phyloP scores from a whole-genome alignment of 2,888 invertebrate genomes.

The Brachypalpus laphriformis region DNA sequence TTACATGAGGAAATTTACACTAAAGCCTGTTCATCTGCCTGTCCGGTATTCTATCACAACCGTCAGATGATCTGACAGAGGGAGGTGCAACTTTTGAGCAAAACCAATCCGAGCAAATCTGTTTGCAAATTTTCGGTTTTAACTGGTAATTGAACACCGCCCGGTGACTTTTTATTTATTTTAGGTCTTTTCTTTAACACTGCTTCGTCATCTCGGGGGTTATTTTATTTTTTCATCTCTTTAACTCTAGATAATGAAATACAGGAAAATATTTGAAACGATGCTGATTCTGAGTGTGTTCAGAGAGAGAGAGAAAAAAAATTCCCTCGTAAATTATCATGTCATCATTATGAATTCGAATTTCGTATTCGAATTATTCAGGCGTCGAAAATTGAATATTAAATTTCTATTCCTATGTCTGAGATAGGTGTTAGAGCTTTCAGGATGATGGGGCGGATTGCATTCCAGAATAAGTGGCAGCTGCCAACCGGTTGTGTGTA shows the following conservation, averaged over 20 bases:
- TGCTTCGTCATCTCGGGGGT: neutral
- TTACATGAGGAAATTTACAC: constrained; percentile 59
- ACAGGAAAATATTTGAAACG: neutral
- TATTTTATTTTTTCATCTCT: neutral
- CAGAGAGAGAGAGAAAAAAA: neutral
- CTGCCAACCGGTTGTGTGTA: constrained; percentile 17
- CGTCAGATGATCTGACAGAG: constrained; percentile 37
- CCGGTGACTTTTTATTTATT: constrained; percentile 43
- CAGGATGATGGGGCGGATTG: constrained; percentile 4
- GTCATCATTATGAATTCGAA: neutral
- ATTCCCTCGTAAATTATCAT: neutral
- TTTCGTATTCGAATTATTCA: constrained; percentile 29
- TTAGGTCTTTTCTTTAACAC: constrained; percentile 5
- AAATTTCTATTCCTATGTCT: constrained; percentile 18
- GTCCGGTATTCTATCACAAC: constrained; percentile 26
- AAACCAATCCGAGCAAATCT: constrained; percentile 19
- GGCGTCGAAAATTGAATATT: constrained; percentile 17
- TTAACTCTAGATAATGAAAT: constrained; percentile 12
- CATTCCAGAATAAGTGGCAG: constrained; percentile 10
- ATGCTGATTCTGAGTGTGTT: constrained; percentile 27
- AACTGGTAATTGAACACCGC: constrained; percentile 66
- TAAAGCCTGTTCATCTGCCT: constrained; percentile 34
- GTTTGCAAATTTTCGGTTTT: constrained; percentile 53
- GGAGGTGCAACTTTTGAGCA: constrained; percentile 23
- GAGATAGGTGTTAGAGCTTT: neutral